phyloP scores from a whole-genome alignment of 1,140 invertebrate genomes.

The Nebria ingens region DNA sequence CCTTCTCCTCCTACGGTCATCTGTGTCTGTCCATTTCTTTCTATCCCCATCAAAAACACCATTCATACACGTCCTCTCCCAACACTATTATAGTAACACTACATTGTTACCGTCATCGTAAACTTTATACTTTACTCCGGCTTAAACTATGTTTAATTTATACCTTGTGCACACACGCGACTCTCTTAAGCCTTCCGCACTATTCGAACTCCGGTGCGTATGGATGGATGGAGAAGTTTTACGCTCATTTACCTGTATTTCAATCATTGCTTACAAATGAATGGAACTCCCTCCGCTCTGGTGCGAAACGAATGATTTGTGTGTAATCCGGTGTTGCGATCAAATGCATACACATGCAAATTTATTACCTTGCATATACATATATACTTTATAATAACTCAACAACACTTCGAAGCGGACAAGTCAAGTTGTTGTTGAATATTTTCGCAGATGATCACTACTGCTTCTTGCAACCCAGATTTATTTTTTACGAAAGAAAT shows the following conservation, averaged over 20 bases:
- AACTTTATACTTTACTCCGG: neutral
- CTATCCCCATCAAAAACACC: neutral
- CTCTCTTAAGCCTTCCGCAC: neutral
- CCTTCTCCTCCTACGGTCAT: neutral
- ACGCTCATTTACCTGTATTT: too few species aligned
- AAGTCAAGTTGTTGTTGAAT: neutral
- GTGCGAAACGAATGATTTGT: too few species aligned
- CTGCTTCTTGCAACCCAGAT: neutral
- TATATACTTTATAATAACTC: neutral
- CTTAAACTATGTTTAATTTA: neutral
- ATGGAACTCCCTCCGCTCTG: too few species aligned
- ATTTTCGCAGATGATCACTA: neutral
- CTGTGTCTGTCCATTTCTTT: neutral
- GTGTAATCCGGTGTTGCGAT: neutral
- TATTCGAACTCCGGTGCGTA: neutral
- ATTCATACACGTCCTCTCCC: neutral
- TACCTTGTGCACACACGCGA: too few species aligned
- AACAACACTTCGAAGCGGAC: neutral
- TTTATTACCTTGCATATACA: neutral
- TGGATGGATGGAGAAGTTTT: too few species aligned
- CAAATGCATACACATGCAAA: neutral
- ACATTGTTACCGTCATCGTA: constrained; percentile 1
- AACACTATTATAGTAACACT: neutral
- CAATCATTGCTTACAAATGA: too few species aligned
- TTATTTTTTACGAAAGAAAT: constrained; percentile 2